A percentile compares a stretch with the other conserved stretches of the same genome.
Evolutionary conservation across 2,888 invertebrate species (phyloP).

Genomic region (Trisateles emortualis): DNA sequence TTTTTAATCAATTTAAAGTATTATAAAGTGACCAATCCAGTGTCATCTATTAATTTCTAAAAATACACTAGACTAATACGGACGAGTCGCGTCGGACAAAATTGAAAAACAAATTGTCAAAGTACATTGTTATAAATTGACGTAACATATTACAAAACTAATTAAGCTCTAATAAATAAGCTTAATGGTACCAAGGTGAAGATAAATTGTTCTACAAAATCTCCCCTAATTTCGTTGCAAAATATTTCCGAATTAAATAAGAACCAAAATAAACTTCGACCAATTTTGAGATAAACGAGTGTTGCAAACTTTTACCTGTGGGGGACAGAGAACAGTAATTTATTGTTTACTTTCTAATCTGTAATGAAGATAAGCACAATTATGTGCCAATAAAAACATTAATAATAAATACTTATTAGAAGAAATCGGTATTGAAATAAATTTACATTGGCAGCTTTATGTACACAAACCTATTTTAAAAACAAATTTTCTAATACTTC

Average conservation of each 20-base stretch:
- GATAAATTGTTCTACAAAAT: constrained; percentile 29
- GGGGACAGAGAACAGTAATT: constrained; percentile 44
- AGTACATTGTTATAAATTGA: neutral
- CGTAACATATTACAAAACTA: constrained; percentile 6
- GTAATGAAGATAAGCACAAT: neutral
- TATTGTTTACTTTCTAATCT: constrained; percentile 18
- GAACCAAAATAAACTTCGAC: constrained; percentile 60
- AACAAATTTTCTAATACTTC: neutral
- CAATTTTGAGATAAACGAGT: constrained; percentile 68
- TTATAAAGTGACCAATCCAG: neutral
- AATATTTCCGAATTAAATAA: constrained; percentile 41
- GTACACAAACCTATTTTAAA: constrained; percentile 17
- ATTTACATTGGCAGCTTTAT: neutral
- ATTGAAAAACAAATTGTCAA: neutral
- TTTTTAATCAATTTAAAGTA: neutral
- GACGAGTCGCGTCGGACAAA: neutral
- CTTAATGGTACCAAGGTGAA: constrained; percentile 26
- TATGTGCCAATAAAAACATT: neutral
- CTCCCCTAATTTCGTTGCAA: constrained; percentile 37
- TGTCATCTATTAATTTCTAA: neutral
- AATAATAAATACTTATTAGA: neutral
- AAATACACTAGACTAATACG: constrained; percentile 2
- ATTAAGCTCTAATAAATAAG: constrained; percentile 16
- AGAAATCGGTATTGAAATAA: constrained; percentile 33
- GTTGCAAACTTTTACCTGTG: constrained; percentile 54